Evolutionary conservation across 2,797 vertebrate genomes (phyloP).

Genomic region (Graptemys geographica): DNA sequence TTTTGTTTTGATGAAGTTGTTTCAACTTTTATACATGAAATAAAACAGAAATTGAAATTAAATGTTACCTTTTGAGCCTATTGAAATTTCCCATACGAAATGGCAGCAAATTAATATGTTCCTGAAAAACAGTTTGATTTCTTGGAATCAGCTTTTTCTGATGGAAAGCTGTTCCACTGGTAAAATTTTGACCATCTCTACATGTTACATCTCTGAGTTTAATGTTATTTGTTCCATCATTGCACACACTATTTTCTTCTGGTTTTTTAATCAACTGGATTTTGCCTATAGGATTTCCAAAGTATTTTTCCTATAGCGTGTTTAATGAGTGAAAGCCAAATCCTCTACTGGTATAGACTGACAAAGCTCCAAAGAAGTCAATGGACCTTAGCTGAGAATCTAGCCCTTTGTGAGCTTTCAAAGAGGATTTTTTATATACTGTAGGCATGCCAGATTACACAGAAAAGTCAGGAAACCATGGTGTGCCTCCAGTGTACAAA

Average conservation of each 20-base stretch:
- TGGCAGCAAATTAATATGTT: slow-evolving; percentile 8
- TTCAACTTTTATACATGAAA: not conserved
- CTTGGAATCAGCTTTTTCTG: slow-evolving; percentile 21
- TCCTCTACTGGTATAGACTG: slow-evolving; percentile 54
- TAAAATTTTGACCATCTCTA: not conserved
- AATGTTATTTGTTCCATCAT: slow-evolving; percentile 2
- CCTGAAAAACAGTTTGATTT: not conserved
- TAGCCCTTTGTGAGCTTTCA: slow-evolving; percentile 62
- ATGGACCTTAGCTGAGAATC: slow-evolving; percentile 56
- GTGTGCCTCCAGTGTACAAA: not conserved
- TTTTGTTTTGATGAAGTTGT: slow-evolving; percentile 12
- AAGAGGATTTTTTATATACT: slow-evolving; percentile 69
- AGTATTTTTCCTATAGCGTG: slow-evolving; percentile 62
- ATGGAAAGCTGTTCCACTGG: slow-evolving; percentile 1
- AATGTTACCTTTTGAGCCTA: not conserved
- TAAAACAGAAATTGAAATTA: not conserved
- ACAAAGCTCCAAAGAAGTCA: slow-evolving; percentile 32
- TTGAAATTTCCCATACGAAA: not conserved
- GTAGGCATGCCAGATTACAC: slow-evolving; percentile 38
- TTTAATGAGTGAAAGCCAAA: slow-evolving; percentile 43
- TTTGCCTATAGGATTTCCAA: slow-evolving; percentile 47
- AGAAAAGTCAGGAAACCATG: slow-evolving; percentile 32
- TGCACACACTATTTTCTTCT: not conserved
- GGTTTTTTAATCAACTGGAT: slow-evolving; percentile 42
- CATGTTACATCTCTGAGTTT: not conserved